These are phyloP conservation scores for Coluber constrictor DNA, from an alignment of 2,797 vertebrate genomes.

Conservation along the genomic window DNA sequence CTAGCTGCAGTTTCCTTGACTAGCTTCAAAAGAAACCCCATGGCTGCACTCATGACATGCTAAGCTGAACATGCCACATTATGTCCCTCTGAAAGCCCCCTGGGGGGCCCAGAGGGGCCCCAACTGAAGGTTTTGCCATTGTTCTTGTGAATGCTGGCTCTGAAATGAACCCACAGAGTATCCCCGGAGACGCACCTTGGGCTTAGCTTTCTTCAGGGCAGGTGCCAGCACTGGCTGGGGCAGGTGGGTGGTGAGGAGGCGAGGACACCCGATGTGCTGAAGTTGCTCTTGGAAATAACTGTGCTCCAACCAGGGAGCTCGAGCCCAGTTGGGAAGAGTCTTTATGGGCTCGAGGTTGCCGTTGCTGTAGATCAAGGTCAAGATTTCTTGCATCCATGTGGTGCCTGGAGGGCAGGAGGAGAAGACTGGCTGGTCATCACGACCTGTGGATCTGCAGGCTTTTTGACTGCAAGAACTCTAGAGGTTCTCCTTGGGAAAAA, in stretches of 20 bases:
- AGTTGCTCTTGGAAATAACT: slow-evolving; percentile 62
- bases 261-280: slow-evolving; percentile 42
- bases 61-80: not conserved
- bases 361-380: slow-evolving; percentile 73
- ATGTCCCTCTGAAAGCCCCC: not conserved
- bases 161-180: not conserved
- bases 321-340: slow-evolving; percentile 80
- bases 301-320: slow-evolving; percentile 87
- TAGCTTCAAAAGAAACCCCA: not conserved
- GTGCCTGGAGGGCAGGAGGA: slow-evolving; percentile 71
- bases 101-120: not conserved
- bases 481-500: too few species aligned
- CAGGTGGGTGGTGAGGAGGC: slow-evolving; percentile 83
- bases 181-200: slow-evolving; percentile 70
- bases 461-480: not conserved
- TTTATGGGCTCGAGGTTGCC: slow-evolving; percentile 69
- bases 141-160: not conserved
- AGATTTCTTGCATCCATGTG: slow-evolving; percentile 88
- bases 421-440: accelerated
- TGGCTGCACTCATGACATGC: too few species aligned
- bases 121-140: not conserved
- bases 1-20: not conserved
- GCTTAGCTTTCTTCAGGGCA: slow-evolving; percentile 69
- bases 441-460: not conserved
- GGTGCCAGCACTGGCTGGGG: slow-evolving; percentile 69